Percentiles rank a stretch among this genome's conserved stretches.
phyloP scores from a whole-genome alignment of 2,797 vertebrate species.

The Paratrypauchen microcephalus region DNA sequence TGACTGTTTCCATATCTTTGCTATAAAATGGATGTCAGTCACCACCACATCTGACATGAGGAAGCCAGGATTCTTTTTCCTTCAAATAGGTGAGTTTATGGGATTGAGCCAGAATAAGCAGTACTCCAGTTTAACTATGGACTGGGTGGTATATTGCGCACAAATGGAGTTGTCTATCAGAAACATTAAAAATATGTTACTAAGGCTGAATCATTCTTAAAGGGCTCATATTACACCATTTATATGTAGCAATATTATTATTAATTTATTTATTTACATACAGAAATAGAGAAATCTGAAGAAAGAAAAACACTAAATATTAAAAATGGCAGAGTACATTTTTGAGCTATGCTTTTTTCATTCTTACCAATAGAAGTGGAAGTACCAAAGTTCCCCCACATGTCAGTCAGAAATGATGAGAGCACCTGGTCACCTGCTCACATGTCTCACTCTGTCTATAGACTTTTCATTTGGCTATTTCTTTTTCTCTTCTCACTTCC shows the following conservation, averaged over 20 bases:
- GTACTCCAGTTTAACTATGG: not conserved
- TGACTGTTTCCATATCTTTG: not conserved
- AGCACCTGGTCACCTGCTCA: constrained; percentile 14
- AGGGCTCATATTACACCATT: no score
- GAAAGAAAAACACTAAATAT: not conserved
- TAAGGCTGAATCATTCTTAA: no score
- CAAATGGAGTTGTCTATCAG: not conserved
- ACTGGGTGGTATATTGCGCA: not conserved
- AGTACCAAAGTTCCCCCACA: constrained; percentile 17
- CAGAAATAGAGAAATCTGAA: not conserved
- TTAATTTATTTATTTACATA: not conserved
- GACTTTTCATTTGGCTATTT: constrained; percentile 11
- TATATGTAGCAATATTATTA: no score
- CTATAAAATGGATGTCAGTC: constrained; percentile 1
- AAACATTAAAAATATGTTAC: not conserved
- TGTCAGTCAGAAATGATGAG: constrained; percentile 17
- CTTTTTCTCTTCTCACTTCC: constrained; percentile 2
- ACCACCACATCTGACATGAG: not conserved
- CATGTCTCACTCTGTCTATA: constrained; percentile 16
- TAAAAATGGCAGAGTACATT: not conserved
- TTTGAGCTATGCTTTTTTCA: not conserved
- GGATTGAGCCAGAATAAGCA: not conserved
- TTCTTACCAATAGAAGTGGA: constrained; percentile 7
- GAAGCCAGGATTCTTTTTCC: not conserved
- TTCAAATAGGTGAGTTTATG: not conserved